These are phyloP conservation scores for Luffia ferchaultella DNA, from an alignment of 2,888 invertebrate genomes.

Conservation along the genomic window DNA sequence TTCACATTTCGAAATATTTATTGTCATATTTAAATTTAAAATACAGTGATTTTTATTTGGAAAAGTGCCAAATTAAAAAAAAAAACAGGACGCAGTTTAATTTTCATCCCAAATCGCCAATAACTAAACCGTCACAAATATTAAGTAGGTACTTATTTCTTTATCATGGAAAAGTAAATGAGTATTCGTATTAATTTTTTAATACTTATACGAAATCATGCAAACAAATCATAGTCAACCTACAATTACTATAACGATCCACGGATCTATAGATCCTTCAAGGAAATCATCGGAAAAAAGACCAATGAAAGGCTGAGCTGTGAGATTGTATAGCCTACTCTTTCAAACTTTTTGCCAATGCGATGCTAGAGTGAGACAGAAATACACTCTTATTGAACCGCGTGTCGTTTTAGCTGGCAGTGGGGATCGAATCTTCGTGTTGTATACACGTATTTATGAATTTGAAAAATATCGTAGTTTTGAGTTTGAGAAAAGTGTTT, in stretches of 20 bases:
- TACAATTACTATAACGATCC: conserved; percentile 35
- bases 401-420: not conserved
- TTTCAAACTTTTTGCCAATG: conserved; percentile 15
- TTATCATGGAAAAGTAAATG: not conserved
- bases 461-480: not conserved
- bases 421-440: not conserved
- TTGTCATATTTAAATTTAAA: too few relatives aligned
- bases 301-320: conserved; percentile 36
- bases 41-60: too few relatives aligned
- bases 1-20: too few relatives aligned
- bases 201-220: not conserved
- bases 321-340: conserved; percentile 49
- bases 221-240: not conserved
- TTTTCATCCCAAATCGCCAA: not conserved
- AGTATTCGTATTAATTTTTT: not conserved
- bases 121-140: too few relatives aligned
- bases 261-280: conserved; percentile 51
- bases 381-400: conserved; percentile 6
- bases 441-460: not conserved
- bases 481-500: too few relatives aligned
- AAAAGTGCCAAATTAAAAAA: too few relatives aligned
- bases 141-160: too few relatives aligned
- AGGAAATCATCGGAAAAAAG: conserved; percentile 56
- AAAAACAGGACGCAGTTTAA: not conserved
- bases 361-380: conserved; percentile 21